These are phyloP conservation scores for Pomacea canaliculata DNA, from an alignment of 2,888 invertebrate species.

Conservation along the genomic window DNA sequence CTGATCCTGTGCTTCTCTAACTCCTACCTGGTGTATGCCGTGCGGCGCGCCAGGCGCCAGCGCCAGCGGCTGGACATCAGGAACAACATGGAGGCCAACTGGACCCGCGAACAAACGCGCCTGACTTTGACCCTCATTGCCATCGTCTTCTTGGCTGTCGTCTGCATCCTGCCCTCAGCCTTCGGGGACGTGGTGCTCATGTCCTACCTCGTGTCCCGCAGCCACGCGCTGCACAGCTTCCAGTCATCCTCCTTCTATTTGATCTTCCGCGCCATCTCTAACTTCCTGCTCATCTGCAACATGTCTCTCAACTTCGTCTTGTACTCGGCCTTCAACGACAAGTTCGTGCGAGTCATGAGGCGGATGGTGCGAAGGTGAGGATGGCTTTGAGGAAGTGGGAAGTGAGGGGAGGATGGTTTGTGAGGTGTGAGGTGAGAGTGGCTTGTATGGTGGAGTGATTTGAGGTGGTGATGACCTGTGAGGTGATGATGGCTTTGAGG, in stretches of 20 bases:
- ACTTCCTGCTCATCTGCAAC: slow-evolving; percentile 58
- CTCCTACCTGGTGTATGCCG: slow-evolving; percentile 54
- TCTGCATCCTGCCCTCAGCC: slow-evolving; percentile 62
- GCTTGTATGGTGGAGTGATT: neutral
- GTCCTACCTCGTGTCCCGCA: slow-evolving; percentile 5
- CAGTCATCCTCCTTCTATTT: slow-evolving; percentile 44
- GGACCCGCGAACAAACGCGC: slow-evolving; percentile 50
- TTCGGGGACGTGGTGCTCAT: slow-evolving; percentile 47
- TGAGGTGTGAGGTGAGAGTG: neutral
- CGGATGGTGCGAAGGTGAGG: slow-evolving; percentile 39
- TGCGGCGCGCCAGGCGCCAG: slow-evolving; percentile 48
- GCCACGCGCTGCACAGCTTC: slow-evolving; percentile 36
- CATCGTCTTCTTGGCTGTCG: slow-evolving; percentile 59
- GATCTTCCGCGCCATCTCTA: slow-evolving; percentile 50
- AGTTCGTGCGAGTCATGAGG: slow-evolving; percentile 52
- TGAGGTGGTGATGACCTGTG: no score
- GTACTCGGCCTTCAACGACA: slow-evolving; percentile 63
- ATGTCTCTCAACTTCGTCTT: slow-evolving; percentile 63
- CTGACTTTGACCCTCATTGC: slow-evolving; percentile 61
- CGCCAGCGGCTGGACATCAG: slow-evolving; percentile 45
- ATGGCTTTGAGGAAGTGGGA: neutral
- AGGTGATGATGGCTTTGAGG: slow-evolving; percentile 15
- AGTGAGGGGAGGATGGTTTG: neutral
- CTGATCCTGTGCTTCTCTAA: slow-evolving; percentile 50
- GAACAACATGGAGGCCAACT: slow-evolving; percentile 51